A percentile compares a stretch with the other conserved stretches of the same genome.
These are phyloP conservation scores for Trachythela sp. DNA, from an alignment of 64 coral and sea anemone genomes.

Conservation along the genomic window DNA sequence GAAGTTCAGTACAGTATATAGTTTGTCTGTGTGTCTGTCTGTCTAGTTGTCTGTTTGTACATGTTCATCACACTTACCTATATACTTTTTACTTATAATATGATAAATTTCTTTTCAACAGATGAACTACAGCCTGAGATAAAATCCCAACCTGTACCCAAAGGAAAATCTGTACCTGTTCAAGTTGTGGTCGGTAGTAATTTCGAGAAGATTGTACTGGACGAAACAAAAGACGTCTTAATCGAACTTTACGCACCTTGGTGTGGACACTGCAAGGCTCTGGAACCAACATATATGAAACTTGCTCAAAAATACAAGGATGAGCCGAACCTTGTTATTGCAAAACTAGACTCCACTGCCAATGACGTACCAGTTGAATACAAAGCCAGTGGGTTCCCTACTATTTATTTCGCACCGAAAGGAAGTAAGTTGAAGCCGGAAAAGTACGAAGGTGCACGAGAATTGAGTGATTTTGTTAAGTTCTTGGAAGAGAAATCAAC, in stretches of 20 bases:
- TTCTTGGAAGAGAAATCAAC: conserved; percentile 83
- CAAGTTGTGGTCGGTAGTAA: conserved; percentile 82
- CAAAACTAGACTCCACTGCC: conserved; percentile 87
- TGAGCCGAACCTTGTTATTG: conserved; percentile 72
- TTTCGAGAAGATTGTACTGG: conserved; percentile 87
- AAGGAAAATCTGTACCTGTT: conserved; percentile 74
- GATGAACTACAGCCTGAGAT: conserved; percentile 76
- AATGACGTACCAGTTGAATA: conserved; percentile 66
- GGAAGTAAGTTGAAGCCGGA: conserved; percentile 75
- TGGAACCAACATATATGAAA: conserved; percentile 89
- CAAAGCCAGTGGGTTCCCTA: conserved; percentile 76
- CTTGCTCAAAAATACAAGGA: conserved; percentile 81
- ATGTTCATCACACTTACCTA: no score
- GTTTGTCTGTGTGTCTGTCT: no score
- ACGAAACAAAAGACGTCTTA: conserved; percentile 78
- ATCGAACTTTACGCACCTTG: conserved; percentile 93
- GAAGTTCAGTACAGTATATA: no score
- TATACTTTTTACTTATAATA: no score
- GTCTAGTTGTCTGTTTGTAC: no score
- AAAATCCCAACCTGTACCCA: conserved; percentile 88
- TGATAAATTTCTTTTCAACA: no score
- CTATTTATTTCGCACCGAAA: conserved; percentile 72
- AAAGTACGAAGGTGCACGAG: conserved; percentile 75
- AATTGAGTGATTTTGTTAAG: conserved; percentile 74
- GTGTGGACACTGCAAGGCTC: conserved; percentile 86